These are phyloP conservation scores for Herpetotheres cachinnans DNA, from an alignment of 2,113 vertebrate species.

Conservation along the genomic window DNA sequence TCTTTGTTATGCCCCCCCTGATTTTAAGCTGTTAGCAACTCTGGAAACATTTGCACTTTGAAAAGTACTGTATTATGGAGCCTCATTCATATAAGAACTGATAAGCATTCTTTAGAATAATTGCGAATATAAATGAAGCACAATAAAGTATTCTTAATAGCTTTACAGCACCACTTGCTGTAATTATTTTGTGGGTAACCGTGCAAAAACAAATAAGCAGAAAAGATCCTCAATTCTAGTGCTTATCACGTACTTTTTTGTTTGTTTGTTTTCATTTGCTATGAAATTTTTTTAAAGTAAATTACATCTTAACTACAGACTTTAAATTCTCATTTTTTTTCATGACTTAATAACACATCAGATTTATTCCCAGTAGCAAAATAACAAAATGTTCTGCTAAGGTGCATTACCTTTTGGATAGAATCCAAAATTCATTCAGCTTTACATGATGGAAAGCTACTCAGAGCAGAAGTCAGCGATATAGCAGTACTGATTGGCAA, in stretches of 20 bases:
- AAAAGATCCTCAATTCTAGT: neutral
- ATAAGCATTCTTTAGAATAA: neutral
- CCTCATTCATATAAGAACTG: neutral
- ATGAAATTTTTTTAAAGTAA: neutral
- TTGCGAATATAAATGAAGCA: neutral
- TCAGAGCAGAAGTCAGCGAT: neutral
- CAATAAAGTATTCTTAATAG: neutral
- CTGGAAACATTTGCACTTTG: neutral
- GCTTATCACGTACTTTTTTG: accelerated
- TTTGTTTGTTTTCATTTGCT: neutral
- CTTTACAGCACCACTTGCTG: neutral
- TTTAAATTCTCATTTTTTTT: neutral
- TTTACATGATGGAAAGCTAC: neutral
- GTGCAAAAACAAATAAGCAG: neutral
- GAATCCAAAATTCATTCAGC: neutral
- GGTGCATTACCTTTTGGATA: neutral
- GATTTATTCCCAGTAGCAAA: neutral
- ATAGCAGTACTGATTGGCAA: neutral
- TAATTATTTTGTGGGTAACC: neutral
- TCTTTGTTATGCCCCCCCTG: neutral
- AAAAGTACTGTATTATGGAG: neutral
- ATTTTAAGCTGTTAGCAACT: neutral
- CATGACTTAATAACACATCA: neutral
- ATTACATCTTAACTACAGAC: neutral
- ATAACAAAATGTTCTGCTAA: neutral